phyloP scores from a whole-genome alignment of 2,113 vertebrate genomes.

The Pterocles burchelli region DNA sequence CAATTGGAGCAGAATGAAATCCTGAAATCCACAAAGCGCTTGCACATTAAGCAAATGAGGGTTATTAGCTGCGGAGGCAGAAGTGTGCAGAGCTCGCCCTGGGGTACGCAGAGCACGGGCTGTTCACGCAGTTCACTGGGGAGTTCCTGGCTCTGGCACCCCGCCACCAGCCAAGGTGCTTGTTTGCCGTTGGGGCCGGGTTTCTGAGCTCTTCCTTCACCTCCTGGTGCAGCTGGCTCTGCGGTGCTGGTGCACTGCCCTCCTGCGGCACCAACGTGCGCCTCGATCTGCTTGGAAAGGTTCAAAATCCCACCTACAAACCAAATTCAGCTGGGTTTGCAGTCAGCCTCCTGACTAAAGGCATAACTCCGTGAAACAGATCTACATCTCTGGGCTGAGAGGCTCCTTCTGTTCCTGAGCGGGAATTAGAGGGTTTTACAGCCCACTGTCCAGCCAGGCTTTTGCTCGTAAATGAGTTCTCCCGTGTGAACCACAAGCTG shows the following conservation, averaged over 20 bases:
- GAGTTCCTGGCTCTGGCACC: background rate
- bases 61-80: background rate
- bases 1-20: background rate
- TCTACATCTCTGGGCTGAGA: background rate
- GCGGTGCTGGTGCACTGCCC: background rate
- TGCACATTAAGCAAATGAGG: background rate
- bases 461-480: background rate
- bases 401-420: background rate
- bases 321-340: background rate
- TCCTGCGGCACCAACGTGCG: background rate
- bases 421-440: background rate
- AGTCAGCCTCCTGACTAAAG: background rate
- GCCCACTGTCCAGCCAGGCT: background rate
- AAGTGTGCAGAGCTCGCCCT: background rate
- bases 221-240: background rate
- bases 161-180: background rate
- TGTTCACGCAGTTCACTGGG: background rate
- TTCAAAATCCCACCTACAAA: background rate
- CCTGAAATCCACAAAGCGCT: background rate
- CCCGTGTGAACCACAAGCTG: background rate
- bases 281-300: background rate
- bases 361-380: background rate
- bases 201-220: background rate
- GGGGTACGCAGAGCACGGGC: background rate
- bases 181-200: background rate